Conservation (phyloP, 2,113 vertebrate species). For the Misgurnus anguillicaudatus region DNA sequence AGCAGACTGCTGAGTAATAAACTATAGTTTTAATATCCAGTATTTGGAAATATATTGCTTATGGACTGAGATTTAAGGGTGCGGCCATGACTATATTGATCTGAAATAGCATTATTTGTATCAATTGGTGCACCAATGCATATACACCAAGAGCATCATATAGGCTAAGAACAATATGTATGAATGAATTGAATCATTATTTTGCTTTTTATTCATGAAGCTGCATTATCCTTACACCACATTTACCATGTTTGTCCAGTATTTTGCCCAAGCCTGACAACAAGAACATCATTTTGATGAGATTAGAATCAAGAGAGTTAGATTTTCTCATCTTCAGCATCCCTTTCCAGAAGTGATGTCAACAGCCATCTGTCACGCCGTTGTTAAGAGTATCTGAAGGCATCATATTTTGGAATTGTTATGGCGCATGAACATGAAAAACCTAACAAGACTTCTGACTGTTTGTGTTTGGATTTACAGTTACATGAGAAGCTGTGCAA, state of each 20-base stretch:
- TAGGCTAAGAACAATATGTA: no score
- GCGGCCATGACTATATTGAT: conserved; percentile 8
- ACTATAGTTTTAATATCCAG: conserved; percentile 12
- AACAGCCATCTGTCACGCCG: conserved; percentile 3
- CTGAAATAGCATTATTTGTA: background rate
- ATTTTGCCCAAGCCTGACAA: background rate
- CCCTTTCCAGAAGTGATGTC: background rate
- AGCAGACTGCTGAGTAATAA: background rate
- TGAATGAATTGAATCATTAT: no score
- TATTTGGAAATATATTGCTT: background rate
- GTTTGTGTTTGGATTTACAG: conserved; percentile 1
- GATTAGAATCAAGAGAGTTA: background rate
- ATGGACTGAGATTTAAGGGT: background rate
- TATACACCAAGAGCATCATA: background rate
- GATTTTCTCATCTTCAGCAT: background rate
- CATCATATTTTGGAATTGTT: background rate
- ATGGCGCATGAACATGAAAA: background rate
- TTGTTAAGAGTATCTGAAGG: background rate
- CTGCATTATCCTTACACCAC: background rate
- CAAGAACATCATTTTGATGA: conserved; percentile 1
- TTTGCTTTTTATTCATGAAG: no score
- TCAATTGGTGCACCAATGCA: background rate
- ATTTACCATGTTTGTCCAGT: background rate
- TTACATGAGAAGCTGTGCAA: background rate
- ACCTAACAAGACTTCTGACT: background rate